Conservation (phyloP, 2,113 vertebrate genomes). For the Oreocharis arfaki region DNA sequence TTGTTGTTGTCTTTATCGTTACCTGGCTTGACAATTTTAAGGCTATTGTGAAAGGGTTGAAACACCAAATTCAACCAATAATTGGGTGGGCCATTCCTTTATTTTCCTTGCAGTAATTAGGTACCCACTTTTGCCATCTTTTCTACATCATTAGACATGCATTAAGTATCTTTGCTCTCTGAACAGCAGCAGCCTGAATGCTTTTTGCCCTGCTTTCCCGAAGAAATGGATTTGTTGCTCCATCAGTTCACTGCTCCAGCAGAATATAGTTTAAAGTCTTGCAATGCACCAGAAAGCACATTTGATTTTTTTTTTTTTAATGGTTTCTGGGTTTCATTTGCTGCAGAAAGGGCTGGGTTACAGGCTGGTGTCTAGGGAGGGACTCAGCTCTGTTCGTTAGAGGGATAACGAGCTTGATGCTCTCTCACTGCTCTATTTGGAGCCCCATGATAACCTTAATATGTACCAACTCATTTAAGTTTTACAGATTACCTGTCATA, state of each 20-base stretch:
- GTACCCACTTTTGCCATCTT: neutral
- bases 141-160: neutral
- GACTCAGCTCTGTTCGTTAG: neutral
- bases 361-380: neutral
- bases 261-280: neutral
- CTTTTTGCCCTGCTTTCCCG: neutral
- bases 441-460: neutral
- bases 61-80: neutral
- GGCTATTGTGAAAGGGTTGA: neutral
- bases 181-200: neutral
- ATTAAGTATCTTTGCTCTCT: neutral
- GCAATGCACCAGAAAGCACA: neutral
- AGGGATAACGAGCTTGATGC: neutral
- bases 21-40: neutral
- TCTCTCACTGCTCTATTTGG: neutral
- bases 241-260: neutral
- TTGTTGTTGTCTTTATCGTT: neutral
- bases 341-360: neutral
- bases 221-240: constrained; percentile 15
- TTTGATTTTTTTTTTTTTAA: neutral
- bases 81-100: neutral
- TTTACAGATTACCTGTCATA: neutral
- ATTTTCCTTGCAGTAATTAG: neutral
- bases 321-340: neutral
- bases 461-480: neutral